Evolutionary conservation across 2,888 invertebrate species (phyloP).

Genomic region (Microctonus aethiopoides): DNA sequence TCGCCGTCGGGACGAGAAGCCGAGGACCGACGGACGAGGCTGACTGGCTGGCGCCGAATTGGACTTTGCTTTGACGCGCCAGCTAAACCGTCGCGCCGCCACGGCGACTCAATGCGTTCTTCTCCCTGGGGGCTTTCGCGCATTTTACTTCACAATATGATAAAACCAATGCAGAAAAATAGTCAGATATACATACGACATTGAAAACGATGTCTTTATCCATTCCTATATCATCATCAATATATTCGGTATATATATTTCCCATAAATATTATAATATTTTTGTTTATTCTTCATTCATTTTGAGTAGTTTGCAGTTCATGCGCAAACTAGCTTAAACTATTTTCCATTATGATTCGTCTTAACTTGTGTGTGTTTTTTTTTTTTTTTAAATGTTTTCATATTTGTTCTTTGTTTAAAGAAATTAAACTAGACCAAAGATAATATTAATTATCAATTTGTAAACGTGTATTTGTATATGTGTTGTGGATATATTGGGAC

Average conservation of each 20-base stretch:
- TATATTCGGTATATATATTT: too few species aligned
- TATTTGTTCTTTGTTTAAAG: conserved; percentile 7
- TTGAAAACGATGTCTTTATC: background rate
- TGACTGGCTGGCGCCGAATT: conserved; percentile 35
- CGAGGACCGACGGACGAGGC: conserved; percentile 25
- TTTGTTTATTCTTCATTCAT: background rate
- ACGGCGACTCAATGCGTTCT: conserved; percentile 30
- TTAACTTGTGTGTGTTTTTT: too few species aligned
- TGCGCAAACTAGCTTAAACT: too few species aligned
- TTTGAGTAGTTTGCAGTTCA: too few species aligned
- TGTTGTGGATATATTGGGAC: conserved; percentile 7
- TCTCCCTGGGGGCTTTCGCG: conserved; percentile 11
- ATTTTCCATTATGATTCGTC: too few species aligned
- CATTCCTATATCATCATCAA: background rate
- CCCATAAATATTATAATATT: background rate
- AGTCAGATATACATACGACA: conserved; percentile 14
- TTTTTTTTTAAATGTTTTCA: too few species aligned
- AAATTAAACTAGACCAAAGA: conserved; percentile 14
- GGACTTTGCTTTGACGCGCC: conserved; percentile 37
- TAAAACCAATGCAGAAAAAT: conserved; percentile 23
- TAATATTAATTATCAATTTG: too few species aligned
- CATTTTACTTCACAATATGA: conserved; percentile 22
- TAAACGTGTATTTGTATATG: too few species aligned
- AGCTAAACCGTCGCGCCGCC: conserved; percentile 36
- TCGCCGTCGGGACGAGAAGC: conserved; percentile 34